Conservation (phyloP, 2,888 invertebrate genomes). For the Synergus japonicus region DNA sequence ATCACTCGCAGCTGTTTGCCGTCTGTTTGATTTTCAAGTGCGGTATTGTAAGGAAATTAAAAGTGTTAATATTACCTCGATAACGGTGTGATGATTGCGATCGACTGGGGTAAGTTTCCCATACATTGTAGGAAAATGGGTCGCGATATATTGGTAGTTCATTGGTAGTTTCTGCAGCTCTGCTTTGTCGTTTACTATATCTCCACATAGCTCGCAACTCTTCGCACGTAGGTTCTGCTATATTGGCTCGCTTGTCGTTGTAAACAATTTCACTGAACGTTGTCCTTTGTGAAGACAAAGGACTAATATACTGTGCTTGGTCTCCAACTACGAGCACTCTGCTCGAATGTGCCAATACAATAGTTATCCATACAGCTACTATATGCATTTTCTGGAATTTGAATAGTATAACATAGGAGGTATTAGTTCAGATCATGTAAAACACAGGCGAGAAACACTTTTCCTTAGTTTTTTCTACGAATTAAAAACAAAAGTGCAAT, state of each 20-base stretch:
- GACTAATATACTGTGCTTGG: slow-evolving; percentile 62
- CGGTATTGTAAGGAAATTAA: not conserved
- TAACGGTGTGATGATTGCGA: slow-evolving; percentile 63
- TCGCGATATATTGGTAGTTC: slow-evolving; percentile 91
- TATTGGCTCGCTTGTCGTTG: slow-evolving; percentile 66
- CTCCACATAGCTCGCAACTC: slow-evolving; percentile 95
- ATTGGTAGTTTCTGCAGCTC: slow-evolving; percentile 92
- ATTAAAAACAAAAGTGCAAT: not conserved
- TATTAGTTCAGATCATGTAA: not conserved
- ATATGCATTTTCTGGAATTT: slow-evolving; percentile 67
- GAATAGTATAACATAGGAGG: not conserved
- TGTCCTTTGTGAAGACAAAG: slow-evolving; percentile 54
- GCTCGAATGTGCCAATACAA: slow-evolving; percentile 64
- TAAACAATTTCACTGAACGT: slow-evolving; percentile 58
- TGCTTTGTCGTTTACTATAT: slow-evolving; percentile 91
- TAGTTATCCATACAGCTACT: slow-evolving; percentile 64
- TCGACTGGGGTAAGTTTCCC: slow-evolving; percentile 83
- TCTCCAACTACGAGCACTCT: slow-evolving; percentile 60
- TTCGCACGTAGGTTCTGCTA: slow-evolving; percentile 90
- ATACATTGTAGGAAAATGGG: slow-evolving; percentile 89
- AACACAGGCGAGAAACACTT: no score
- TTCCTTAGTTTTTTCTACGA: no score
- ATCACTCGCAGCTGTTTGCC: no score
- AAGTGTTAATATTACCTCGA: slow-evolving; percentile 62
- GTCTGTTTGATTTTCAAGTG: not conserved